These are phyloP conservation scores for Piaya cayana DNA, from an alignment of 2,113 vertebrate genomes.

Conservation along the genomic window DNA sequence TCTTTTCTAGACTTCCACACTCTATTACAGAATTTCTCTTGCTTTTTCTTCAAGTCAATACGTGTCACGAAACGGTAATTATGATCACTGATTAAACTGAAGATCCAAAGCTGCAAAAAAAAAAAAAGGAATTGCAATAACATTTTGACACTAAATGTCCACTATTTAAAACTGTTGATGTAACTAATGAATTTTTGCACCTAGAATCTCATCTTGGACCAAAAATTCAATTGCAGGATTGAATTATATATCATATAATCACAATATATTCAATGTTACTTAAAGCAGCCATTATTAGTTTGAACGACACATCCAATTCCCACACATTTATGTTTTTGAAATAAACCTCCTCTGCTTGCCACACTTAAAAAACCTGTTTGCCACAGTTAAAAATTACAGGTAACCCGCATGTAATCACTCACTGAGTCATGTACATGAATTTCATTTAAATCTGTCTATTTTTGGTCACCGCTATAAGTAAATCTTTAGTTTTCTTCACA, in stretches of 20 bases:
- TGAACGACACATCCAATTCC: background rate
- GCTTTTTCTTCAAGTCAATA: slow-evolving; percentile 80
- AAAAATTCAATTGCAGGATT: background rate
- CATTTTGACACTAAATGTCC: background rate
- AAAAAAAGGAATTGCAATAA: background rate
- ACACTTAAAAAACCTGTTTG: background rate
- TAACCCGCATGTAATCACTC: background rate
- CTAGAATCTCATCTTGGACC: background rate
- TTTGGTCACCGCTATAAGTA: background rate
- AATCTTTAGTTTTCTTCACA: background rate
- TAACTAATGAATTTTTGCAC: background rate
- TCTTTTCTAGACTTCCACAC: background rate
- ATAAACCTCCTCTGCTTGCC: background rate
- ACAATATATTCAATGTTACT: background rate
- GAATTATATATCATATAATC: background rate
- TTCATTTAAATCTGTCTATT: background rate
- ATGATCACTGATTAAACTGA: slow-evolving; percentile 77
- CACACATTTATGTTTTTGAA: background rate
- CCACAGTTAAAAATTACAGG: background rate
- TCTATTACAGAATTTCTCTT: slow-evolving; percentile 69
- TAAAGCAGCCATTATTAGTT: background rate
- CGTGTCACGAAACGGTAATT: slow-evolving; percentile 77
- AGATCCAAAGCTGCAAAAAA: slow-evolving; percentile 84
- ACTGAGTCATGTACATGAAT: background rate
- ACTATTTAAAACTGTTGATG: background rate